Base-by-base conservation (phyloP, 2,888 invertebrate genomes). In the Allacma fusca region DNA sequence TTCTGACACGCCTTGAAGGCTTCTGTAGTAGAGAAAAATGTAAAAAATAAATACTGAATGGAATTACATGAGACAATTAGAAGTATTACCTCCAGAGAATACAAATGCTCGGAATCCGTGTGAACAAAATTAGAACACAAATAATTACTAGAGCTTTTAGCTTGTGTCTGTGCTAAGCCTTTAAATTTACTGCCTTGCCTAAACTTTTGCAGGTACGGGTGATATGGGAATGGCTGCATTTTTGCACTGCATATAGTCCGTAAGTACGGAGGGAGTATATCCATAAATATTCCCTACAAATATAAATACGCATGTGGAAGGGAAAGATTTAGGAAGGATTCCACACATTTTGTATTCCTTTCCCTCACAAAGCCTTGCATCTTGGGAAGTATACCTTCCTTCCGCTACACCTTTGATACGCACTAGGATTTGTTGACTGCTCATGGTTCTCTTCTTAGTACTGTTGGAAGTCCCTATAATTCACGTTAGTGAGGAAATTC, bases 111-210 rank as follows among this genome's bases (percentile, higher is more conserved):
- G n/a, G 50, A n/a, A 13, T 50, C n/a, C 50, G 9, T 50, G 9
- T 50, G 50, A 50, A 50, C 5, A 50, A 50, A 12, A 50, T 1
- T 50, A 50, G 7, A 50, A 50, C 50, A 50, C 4, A 50, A 50
- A 50, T 50, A 50, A 50, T 50, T 50, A 50, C 50, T 16, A n/a
- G 50, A 50, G 50, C 50, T 50, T 50, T 50, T 50, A 50, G 50
- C 19, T 50, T 19, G n/a, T 50, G n/a, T 34, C 34, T 34, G 34
- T 34, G n/a, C 19, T 13, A 50, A 13, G 50, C 50, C 50, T 50
- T 2, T 13, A 50, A 50, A 50, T 50, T 50, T 50, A 50, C 50
- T 50, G 19, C 50, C 5, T 9, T 34, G 9, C 2, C 50, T 9
- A 13, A n/a, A 50, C 16, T 50, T 12, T n/a, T n/a, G 16, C 16